These are phyloP conservation scores for Pristionchus exspectatus DNA, from an alignment of 2,888 invertebrate genomes.

Conservation along the genomic window DNA sequence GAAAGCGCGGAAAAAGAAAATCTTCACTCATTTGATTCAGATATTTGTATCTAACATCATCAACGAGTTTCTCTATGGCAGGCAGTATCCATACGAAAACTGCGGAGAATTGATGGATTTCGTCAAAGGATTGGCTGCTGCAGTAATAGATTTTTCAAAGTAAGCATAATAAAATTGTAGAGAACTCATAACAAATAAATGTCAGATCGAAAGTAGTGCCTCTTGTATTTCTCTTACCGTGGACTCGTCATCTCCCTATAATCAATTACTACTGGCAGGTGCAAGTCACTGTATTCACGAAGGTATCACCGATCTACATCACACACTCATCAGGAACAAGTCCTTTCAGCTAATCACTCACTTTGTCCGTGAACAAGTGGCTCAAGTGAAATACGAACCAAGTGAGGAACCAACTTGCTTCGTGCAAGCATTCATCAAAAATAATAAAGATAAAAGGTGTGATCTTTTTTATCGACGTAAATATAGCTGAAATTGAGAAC, in stretches of 20 bases:
- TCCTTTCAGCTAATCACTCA: background rate
- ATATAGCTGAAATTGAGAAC: background rate
- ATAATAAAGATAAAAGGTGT: conserved; percentile 20
- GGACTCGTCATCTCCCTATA: background rate
- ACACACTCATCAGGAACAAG: background rate
- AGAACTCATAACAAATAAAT: too few relatives aligned
- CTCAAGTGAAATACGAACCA: background rate
- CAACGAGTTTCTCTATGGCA: background rate
- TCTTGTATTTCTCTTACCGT: background rate
- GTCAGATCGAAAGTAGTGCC: background rate
- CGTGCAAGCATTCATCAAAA: conserved; percentile 1
- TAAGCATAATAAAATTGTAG: too few relatives aligned
- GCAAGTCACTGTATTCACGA: background rate
- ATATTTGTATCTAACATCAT: conserved; percentile 27
- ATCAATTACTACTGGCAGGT: background rate
- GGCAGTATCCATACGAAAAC: conserved; percentile 5
- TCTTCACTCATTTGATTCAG: background rate
- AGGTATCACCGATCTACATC: too few relatives aligned
- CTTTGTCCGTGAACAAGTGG: background rate
- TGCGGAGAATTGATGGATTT: conserved; percentile 15
- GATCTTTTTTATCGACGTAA: too few relatives aligned
- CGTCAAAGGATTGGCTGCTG: background rate
- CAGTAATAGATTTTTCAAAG: background rate
- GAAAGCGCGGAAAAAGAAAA: background rate
- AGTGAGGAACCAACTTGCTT: background rate